These are phyloP conservation scores for Lepus oiostolus DNA, from an alignment of 2,797 vertebrate genomes.

Conservation along the genomic window DNA sequence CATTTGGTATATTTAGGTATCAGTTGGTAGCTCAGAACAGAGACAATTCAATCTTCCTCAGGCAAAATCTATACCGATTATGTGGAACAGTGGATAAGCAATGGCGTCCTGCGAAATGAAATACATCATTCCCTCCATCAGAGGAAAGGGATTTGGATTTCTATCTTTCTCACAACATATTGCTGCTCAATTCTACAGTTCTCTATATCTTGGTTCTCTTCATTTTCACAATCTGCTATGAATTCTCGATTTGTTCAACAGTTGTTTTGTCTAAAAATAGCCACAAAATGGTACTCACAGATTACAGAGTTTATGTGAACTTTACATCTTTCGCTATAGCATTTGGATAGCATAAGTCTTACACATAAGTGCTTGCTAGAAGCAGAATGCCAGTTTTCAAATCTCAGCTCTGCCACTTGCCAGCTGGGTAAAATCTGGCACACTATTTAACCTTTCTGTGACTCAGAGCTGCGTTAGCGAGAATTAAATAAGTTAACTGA, in stretches of 20 bases:
- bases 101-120: neutral
- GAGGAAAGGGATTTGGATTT: neutral
- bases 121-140: neutral
- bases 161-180: neutral
- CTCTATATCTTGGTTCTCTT: neutral
- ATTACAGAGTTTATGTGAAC: neutral
- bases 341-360: slow-evolving; percentile 4
- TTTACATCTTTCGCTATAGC: neutral
- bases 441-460: neutral
- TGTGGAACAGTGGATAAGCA: no score
- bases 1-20: slow-evolving; percentile 26
- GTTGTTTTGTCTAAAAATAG: slow-evolving; percentile 28
- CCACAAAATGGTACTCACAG: neutral
- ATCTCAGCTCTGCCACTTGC: neutral
- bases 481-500: neutral
- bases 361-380: neutral
- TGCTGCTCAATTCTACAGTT: neutral
- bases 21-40: neutral
- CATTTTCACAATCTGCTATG: neutral
- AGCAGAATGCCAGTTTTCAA: neutral
- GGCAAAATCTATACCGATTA: slow-evolving; percentile 10
- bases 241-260: neutral
- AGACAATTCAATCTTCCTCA: neutral
- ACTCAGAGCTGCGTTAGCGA: neutral
- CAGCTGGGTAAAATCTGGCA: neutral